Evolutionary conservation across 2,113 vertebrate genomes (phyloP).

Genomic region (Aspiorhynchus laticeps): DNA sequence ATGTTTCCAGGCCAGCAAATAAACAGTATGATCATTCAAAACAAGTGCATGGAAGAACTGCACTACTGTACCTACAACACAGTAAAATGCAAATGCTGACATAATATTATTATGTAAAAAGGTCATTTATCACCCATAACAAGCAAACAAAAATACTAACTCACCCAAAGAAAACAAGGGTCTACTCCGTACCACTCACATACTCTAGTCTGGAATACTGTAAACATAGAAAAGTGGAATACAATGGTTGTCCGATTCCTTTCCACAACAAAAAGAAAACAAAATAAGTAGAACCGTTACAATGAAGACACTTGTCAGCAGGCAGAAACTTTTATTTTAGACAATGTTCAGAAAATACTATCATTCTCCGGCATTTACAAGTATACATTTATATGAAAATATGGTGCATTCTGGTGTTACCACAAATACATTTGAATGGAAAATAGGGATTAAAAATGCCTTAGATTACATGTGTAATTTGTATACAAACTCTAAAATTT

Average conservation of each 20-base stretch:
- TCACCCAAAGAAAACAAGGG: background rate
- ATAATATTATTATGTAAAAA: background rate
- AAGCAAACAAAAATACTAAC: background rate
- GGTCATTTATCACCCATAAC: background rate
- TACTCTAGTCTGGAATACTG: background rate
- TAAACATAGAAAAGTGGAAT: background rate
- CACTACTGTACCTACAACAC: background rate
- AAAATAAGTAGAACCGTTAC: background rate
- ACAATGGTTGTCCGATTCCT: background rate
- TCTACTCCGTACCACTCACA: background rate
- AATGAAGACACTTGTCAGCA: background rate
- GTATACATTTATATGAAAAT: background rate
- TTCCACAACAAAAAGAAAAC: background rate
- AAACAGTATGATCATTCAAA: background rate
- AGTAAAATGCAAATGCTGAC: background rate
- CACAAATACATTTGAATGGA: background rate
- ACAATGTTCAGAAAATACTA: background rate
- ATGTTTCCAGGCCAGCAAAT: background rate
- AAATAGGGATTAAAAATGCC: background rate
- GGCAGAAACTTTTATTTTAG: background rate
- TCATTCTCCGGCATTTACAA: background rate
- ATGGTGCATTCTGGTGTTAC: background rate
- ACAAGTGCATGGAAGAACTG: background rate
- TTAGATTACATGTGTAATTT: background rate
- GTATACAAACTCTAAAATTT: background rate